Evolutionary conservation across 2,113 vertebrate species (phyloP).

Genomic region (Lasiurus cinereus): DNA sequence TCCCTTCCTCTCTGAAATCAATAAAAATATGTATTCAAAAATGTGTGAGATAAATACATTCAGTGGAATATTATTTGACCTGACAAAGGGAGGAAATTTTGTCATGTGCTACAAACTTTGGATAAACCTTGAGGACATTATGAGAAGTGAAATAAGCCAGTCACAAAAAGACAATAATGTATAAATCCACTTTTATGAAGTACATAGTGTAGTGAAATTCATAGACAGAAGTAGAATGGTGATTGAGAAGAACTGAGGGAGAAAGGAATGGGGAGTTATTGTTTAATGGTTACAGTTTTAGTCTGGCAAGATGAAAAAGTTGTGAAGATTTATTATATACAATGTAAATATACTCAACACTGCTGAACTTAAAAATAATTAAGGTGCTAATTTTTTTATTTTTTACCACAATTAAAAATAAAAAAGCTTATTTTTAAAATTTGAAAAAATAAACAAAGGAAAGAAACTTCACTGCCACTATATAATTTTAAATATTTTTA

Average conservation of each 20-base stretch:
- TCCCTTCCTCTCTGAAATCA: too few relatives aligned
- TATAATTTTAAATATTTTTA: too few relatives aligned
- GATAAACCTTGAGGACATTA: not conserved
- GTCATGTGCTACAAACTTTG: not conserved
- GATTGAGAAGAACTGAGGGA: not conserved
- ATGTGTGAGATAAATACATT: not conserved
- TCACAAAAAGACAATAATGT: not conserved
- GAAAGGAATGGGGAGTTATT: not conserved
- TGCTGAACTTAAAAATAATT: not conserved
- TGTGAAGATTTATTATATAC: not conserved
- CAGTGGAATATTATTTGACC: not conserved
- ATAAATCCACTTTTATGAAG: not conserved
- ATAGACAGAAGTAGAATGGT: not conserved
- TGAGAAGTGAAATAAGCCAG: not conserved
- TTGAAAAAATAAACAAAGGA: not conserved
- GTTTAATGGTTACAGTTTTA: not conserved
- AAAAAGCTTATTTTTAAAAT: not conserved
- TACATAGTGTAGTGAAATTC: not conserved
- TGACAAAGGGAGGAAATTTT: not conserved
- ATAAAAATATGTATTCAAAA: too few relatives aligned
- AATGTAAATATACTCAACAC: not conserved
- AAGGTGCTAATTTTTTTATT: not conserved
- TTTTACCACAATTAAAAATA: not conserved
- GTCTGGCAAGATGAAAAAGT: not conserved
- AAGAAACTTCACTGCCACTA: not conserved